Evolutionary conservation across 2,113 vertebrate species (phyloP), one percentile per base, ranked within the genome.

Genomic region (Tragelaphus buxtoni): DNA sequence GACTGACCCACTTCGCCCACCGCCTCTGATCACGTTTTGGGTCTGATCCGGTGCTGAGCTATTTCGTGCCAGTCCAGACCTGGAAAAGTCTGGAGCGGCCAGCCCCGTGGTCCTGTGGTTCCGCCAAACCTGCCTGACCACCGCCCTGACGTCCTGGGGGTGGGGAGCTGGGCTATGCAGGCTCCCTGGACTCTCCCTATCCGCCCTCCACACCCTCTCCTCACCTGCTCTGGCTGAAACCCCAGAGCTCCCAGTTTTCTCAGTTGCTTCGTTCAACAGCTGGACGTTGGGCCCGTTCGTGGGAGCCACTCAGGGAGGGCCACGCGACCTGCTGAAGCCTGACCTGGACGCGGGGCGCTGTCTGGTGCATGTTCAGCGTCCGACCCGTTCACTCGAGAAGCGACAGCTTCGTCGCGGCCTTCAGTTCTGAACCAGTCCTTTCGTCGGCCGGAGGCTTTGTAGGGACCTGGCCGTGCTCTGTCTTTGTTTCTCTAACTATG

Each of bases 281-380:
- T 32, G 6, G 17, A 28, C 60, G 13, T 18, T 30, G 32, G 55
- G 22, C 22, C 28, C 9, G 7, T 24, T 30, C 4, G 20, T 42
- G 10, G 4, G 14, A 74, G 16, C 55, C 39, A 4, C 11, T 88
- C 26, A n/a, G 39, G 17, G 53, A 74, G 63, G 60, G 16, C 91
- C 4, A 0, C 2, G 20, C 0, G 5, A 13, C 5, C 42, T 30
- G 55, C 30, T 22, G 26, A 17, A 55, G 60, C 58, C 60, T 58
- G 89, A 42, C 28, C 49, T 5, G 28, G 47, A 12, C 0, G 0
- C 0, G 1, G 32, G 65, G 32, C 42, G 20, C 6, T 16, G 24
- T 39, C 16, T 22, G 39, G 45, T 0, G 0, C 53, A 28, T 55
- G 39, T 55, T 9, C 74, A 58, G 82, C 6, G 12, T 49, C 26